Percentiles rank a stretch among this genome's conserved stretches.
These are phyloP conservation scores for Poeciliopsis turneri DNA, from an alignment of 2,797 vertebrate species.

Conservation along the genomic window DNA sequence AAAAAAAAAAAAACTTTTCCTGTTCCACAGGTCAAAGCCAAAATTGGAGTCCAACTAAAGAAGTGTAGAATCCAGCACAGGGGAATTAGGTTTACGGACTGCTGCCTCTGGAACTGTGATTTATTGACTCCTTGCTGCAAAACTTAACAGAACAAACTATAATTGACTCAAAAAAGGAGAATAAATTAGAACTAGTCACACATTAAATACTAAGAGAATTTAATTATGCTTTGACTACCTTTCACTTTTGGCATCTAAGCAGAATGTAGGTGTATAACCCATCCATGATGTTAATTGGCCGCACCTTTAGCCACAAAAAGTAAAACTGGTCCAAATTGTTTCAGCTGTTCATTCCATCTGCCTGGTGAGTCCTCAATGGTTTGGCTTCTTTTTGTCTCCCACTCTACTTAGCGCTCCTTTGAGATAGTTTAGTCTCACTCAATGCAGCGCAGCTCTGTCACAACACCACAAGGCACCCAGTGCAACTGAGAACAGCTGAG, in stretches of 20 bases:
- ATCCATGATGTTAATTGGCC: constrained; percentile 38
- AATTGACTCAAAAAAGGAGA: not conserved
- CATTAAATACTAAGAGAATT: constrained; percentile 18
- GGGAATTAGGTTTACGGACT: constrained; percentile 55
- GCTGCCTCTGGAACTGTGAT: constrained; percentile 54
- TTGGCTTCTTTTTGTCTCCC: constrained; percentile 43
- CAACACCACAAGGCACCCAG: constrained; percentile 71
- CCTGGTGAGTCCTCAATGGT: constrained; percentile 50
- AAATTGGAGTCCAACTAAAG: constrained; percentile 66
- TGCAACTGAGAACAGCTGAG: constrained; percentile 80
- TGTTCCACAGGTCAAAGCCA: constrained; percentile 65
- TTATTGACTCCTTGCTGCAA: constrained; percentile 24
- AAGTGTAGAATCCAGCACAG: constrained; percentile 58
- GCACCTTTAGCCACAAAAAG: constrained; percentile 71
- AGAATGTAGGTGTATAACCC: constrained; percentile 48
- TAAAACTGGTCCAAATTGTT: constrained; percentile 73
- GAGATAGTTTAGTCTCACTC: constrained; percentile 66
- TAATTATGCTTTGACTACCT: constrained; percentile 38
- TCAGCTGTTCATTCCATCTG: constrained; percentile 69
- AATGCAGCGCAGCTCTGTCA: constrained; percentile 73
- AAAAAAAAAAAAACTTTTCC: constrained; percentile 36
- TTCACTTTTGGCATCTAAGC: constrained; percentile 38
- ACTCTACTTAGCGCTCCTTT: constrained; percentile 55
- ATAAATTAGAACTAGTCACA: constrained; percentile 23
- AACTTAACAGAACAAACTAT: constrained; percentile 40